Base-by-base conservation (phyloP, 1,140 invertebrate genomes). In the Neodiprion lecontei region DNA sequence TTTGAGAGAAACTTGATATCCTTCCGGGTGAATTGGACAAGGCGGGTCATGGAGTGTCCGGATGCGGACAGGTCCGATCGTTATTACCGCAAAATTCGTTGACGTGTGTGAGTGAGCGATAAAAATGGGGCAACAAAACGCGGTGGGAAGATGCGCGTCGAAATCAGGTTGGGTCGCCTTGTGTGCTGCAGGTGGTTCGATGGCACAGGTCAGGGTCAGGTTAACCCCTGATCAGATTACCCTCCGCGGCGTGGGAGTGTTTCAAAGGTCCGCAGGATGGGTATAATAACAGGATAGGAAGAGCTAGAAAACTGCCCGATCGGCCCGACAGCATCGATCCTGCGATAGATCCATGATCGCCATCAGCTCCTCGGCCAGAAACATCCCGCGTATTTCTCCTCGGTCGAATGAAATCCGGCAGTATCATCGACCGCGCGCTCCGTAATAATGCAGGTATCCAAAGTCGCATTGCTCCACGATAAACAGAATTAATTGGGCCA, bases 211-310 rank as follows among this genome's bases (percentile, higher is more conserved):
- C 86, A 88, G 84, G 85, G 85, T 84, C 85, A 84, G 85, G 87
- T 88, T 87, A 87, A 88, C 85, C 86, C 85, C 83, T 40, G 86
- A 87, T 86, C 86, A 85, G 81, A 84, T 88, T 87, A 86, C 87
- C 82, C 80, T 80, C 76, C 28, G 28, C 28, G 81, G 86, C 87
- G 87, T 88, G 87, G 87, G 87, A 88, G 87, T 87, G 85, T 79
- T 85, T 17, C 78, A 81, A 75, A 82, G 81, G 78, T 76, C 79
- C 77, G 74, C 76, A 79, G 81, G 81, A 78, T 77, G 78, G 76
- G 74, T 76, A 79, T 85, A 87, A 88, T 87, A 87, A 87, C 86
- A 87, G 86, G 85, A 87, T 85, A 84, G 79, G 70, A 74, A 61
- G 53, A 61, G 53, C 53, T 61, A 61, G 53, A 61, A 61, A 61